Evolutionary conservation across 2,113 vertebrate genomes (phyloP).

Genomic region (Scopus umbretta): DNA sequence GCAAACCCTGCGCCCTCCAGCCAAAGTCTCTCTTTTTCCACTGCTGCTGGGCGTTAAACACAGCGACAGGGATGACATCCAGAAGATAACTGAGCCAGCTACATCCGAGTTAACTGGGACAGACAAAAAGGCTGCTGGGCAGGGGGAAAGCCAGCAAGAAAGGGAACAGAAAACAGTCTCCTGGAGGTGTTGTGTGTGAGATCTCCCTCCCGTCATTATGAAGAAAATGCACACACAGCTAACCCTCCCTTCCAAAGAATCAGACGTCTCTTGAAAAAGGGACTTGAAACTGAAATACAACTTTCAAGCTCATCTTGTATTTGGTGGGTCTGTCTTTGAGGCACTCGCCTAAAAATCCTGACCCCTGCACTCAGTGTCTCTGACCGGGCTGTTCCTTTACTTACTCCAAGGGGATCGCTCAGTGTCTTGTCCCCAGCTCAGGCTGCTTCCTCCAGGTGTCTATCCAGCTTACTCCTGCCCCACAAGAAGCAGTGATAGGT

Average conservation of each 20-base stretch:
- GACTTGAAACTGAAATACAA: not conserved
- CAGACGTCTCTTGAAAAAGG: not conserved
- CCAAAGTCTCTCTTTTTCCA: not conserved
- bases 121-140: not conserved
- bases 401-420: not conserved
- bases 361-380: not conserved
- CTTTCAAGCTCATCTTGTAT: not conserved
- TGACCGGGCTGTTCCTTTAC: not conserved
- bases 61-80: not conserved
- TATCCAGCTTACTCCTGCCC: not conserved
- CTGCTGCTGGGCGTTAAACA: not conserved
- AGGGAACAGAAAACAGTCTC: not conserved
- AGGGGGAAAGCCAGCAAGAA: not conserved
- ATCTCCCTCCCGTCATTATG: not conserved
- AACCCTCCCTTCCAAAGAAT: not conserved
- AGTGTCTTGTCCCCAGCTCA: not conserved
- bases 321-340: not conserved
- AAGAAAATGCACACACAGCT: not conserved
- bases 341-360: not conserved
- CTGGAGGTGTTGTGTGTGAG: not conserved
- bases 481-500: not conserved
- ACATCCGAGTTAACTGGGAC: not conserved
- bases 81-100: not conserved
- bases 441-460: not conserved
- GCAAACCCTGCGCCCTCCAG: not conserved